Percentiles rank a stretch among this genome's conserved stretches.
Evolutionary conservation across 1,140 invertebrate species (phyloP).

Genomic region (Coptotermes formosanus): DNA sequence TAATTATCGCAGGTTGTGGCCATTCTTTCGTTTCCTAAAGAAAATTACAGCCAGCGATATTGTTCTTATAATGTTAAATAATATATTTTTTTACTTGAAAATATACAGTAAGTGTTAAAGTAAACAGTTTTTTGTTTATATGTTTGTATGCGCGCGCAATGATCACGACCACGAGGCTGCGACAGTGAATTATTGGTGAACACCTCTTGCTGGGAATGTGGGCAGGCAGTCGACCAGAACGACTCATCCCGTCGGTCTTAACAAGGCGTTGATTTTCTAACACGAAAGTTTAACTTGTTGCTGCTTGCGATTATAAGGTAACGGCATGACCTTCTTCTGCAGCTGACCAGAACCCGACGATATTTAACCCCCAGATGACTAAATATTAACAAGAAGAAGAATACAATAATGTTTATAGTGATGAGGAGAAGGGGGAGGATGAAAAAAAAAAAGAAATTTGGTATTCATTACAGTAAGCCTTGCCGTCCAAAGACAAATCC

Average conservation of each 20-base stretch:
- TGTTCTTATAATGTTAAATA: background rate
- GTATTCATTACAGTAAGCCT: too few species aligned
- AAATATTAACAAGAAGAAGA: too few species aligned
- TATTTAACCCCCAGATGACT: too few species aligned
- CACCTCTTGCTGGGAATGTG: background rate
- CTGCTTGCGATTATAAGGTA: background rate
- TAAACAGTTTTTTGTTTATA: background rate
- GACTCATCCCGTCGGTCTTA: background rate
- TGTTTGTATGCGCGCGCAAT: background rate
- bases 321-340: background rate
- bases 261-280: background rate
- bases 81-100: background rate
- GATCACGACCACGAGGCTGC: background rate
- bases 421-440: too few species aligned
- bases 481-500: too few species aligned
- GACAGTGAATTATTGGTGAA: conserved; percentile 12
- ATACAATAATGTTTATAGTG: too few species aligned
- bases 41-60: background rate
- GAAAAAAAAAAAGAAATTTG: too few species aligned
- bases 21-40: background rate
- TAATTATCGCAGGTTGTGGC: background rate
- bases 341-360: background rate
- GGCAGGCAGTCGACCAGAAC: background rate
- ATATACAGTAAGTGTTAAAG: background rate
- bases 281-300: background rate